Conservation (phyloP, 2,888 invertebrate species). For the Megamerina dolium region DNA sequence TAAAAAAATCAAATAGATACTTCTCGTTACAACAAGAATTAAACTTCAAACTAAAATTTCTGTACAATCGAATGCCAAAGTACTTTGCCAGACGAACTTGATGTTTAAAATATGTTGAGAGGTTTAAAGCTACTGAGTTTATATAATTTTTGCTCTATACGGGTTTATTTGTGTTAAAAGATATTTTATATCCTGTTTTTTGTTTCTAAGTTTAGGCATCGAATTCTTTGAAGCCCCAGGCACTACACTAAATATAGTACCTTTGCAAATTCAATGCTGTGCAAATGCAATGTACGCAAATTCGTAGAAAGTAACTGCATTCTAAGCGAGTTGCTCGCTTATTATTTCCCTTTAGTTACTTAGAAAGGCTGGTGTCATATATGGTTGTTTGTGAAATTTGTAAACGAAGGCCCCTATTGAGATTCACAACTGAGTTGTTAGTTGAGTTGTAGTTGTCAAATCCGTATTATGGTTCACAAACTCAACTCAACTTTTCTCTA, state of each 20-base stretch:
- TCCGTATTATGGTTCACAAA: too few species aligned
- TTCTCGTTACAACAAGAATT: constrained; percentile 8
- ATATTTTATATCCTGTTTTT: constrained; percentile 9
- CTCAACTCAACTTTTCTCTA: too few species aligned
- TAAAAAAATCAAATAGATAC: constrained; percentile 7
- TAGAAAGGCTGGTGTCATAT: too few species aligned
- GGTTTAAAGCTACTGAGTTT: too few species aligned
- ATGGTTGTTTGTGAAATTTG: too few species aligned
- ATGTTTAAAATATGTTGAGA: constrained; percentile 10
- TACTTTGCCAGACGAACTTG: constrained; percentile 15
- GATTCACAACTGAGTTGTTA: too few species aligned
- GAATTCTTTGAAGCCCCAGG: constrained; percentile 10
- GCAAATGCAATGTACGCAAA: too few species aligned
- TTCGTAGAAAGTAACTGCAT: too few species aligned
- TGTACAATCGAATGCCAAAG: constrained; percentile 11
- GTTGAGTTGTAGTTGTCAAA: too few species aligned
- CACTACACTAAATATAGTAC: constrained; percentile 8
- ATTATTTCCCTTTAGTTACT: too few species aligned
- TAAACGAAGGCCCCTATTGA: too few species aligned
- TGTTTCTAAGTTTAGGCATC: constrained; percentile 8
- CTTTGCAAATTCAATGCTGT: constrained; percentile 13
- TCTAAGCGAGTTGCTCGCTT: too few species aligned
- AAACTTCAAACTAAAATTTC: constrained; percentile 11
- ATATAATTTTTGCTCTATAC: constrained; percentile 15
- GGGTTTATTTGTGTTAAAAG: constrained; percentile 8